These are phyloP conservation scores for Varanus komodoensis DNA, from an alignment of 2,113 vertebrate genomes.

Conservation along the genomic window DNA sequence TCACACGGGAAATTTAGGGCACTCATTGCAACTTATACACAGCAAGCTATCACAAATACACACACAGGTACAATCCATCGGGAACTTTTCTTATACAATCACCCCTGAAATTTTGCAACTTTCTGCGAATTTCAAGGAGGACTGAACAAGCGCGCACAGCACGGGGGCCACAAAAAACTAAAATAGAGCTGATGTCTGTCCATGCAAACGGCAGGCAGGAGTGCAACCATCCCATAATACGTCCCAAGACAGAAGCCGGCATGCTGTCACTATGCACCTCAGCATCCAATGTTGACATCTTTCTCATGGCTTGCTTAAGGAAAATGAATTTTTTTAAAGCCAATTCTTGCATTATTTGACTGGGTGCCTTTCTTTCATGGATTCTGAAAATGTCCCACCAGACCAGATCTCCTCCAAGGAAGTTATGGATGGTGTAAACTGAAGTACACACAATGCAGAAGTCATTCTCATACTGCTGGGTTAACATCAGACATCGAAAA, in stretches of 20 bases:
- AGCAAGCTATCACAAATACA: not conserved
- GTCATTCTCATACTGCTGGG: not conserved
- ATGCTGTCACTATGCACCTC: not conserved
- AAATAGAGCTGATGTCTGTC: accelerated
- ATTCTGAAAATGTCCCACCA: not conserved
- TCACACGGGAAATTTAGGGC: not conserved
- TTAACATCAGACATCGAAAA: not conserved
- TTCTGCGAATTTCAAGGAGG: not conserved
- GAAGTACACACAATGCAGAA: not conserved
- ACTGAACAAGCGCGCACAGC: not conserved
- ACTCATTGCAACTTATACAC: not conserved
- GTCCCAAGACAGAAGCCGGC: not conserved
- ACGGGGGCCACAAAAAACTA: not conserved
- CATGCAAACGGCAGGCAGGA: conserved; percentile 41
- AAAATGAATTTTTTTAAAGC: conserved; percentile 17
- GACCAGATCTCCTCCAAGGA: not conserved
- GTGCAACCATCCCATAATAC: conserved; percentile 25
- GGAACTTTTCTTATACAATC: not conserved
- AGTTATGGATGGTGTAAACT: not conserved
- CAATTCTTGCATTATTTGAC: not conserved
- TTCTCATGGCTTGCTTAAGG: not conserved
- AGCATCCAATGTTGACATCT: not conserved
- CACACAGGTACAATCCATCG: not conserved
- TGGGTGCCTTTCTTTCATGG: not conserved
- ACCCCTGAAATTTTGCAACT: not conserved